phyloP scores from a whole-genome alignment of 53 echinoderm and acorn worm species.

The Crossaster papposus region DNA sequence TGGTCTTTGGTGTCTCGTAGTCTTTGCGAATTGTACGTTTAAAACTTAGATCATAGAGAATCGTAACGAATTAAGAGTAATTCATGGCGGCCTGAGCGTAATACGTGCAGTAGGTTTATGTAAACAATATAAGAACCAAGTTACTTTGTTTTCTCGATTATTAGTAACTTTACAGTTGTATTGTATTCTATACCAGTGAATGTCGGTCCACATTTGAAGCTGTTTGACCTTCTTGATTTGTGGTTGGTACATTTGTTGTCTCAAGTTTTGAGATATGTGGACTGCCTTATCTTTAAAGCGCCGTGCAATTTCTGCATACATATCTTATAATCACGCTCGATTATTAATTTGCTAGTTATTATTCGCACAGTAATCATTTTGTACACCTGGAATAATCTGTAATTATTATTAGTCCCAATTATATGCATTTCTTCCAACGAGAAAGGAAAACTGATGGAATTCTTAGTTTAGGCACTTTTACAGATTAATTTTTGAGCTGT shows the following conservation, averaged over 20 bases:
- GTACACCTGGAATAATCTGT: background rate
- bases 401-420: background rate
- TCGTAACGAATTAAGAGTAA: background rate
- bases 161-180: slow-evolving; percentile 39
- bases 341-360: slow-evolving; percentile 13
- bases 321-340: slow-evolving; percentile 34
- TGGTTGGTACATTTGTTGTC: background rate
- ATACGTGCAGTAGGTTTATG: slow-evolving; percentile 52
- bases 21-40: slow-evolving; percentile 28
- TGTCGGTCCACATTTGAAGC: background rate
- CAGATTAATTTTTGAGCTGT: background rate
- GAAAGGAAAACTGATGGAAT: background rate
- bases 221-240: background rate
- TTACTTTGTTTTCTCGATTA: background rate
- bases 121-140: slow-evolving; percentile 1
- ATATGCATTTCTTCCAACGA: background rate
- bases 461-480: slow-evolving; percentile 8
- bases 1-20: slow-evolving; percentile 26
- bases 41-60: background rate
- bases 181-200: slow-evolving; percentile 30
- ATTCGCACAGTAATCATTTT: background rate
- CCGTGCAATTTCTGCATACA: slow-evolving; percentile 62
- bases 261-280: background rate
- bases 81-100: background rate
- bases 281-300: background rate